Evolutionary conservation across 2,888 invertebrate genomes (phyloP).

Genomic region (Mythimna ferrago): DNA sequence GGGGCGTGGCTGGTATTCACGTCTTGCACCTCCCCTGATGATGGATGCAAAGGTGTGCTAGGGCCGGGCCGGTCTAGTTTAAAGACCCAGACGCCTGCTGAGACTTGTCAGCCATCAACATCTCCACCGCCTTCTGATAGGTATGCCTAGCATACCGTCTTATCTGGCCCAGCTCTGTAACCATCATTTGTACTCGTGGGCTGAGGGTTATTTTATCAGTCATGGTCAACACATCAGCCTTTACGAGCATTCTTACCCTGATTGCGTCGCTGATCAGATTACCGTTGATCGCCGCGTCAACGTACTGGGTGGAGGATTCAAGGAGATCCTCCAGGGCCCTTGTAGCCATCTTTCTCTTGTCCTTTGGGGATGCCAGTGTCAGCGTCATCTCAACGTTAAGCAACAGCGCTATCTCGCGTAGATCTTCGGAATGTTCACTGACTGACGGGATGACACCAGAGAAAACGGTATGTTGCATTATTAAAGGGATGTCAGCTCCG

Average conservation of each 20-base stretch:
- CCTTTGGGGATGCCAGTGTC: background rate
- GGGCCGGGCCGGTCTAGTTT: background rate
- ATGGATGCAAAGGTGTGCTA: background rate
- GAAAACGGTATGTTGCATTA: background rate
- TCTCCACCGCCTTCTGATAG: background rate
- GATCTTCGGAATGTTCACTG: background rate
- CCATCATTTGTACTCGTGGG: background rate
- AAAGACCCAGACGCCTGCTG: background rate
- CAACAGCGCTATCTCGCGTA: background rate
- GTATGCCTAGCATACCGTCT: background rate
- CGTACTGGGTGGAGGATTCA: background rate
- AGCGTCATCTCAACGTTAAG: background rate
- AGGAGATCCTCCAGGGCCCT: background rate
- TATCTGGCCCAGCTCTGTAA: background rate
- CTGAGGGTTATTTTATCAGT: background rate
- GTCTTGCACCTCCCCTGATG: background rate
- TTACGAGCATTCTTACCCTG: background rate
- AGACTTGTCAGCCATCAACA: background rate
- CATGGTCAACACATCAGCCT: background rate
- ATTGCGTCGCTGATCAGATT: background rate
- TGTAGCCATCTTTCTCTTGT: background rate
- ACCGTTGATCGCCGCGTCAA: background rate
- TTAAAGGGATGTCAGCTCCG: background rate
- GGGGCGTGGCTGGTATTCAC: background rate
- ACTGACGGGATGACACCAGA: background rate